Conservation (phyloP, 1,140 invertebrate genomes). For the Araneus ventricosus region DNA sequence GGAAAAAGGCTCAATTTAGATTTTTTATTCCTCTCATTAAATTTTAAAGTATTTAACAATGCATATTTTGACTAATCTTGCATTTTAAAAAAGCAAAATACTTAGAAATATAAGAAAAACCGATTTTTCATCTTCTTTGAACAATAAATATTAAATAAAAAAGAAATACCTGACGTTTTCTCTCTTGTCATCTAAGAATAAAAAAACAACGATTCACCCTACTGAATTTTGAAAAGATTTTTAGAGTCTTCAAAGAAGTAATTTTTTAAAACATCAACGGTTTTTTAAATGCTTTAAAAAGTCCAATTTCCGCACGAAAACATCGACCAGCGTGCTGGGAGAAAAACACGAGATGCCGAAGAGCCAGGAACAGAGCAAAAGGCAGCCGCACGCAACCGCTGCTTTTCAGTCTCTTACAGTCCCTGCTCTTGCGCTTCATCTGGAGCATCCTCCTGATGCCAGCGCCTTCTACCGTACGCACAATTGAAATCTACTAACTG, state of each 20-base stretch:
- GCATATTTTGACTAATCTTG: no score
- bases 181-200: background rate
- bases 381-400: conserved; percentile 32
- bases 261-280: background rate
- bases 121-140: no score
- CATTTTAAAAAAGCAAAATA: no score
- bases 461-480: conserved; percentile 67
- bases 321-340: conserved; percentile 12
- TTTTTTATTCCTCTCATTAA: no score
- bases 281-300: background rate
- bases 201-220: background rate
- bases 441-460: conserved; percentile 61
- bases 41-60: no score
- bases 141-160: background rate
- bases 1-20: no score
- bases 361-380: background rate
- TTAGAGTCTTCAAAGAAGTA: background rate
- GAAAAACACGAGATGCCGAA: conserved; percentile 1
- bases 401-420: conserved; percentile 61
- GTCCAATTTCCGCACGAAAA: background rate
- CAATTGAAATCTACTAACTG: background rate
- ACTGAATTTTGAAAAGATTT: background rate
- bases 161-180: background rate
- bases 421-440: conserved; percentile 66
- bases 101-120: no score